phyloP scores from a whole-genome alignment of 2,888 invertebrate species.

The Platypus cylindrus region DNA sequence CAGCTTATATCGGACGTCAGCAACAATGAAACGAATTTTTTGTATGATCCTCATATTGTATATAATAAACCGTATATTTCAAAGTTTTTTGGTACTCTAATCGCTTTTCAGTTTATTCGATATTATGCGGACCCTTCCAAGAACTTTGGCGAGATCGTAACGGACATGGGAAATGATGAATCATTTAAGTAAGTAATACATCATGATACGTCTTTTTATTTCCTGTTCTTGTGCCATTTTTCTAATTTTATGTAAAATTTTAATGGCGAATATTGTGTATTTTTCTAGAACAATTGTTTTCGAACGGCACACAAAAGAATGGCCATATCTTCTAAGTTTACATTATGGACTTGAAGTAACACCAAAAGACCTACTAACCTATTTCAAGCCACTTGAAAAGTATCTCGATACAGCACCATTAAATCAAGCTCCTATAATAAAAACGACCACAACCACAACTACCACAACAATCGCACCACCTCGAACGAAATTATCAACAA shows the following conservation, averaged over 20 bases:
- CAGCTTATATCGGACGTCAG: constrained; percentile 35
- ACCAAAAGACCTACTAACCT: constrained; percentile 40
- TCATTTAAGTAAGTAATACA: constrained; percentile 20
- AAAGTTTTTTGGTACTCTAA: constrained; percentile 43
- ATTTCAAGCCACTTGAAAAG: constrained; percentile 42
- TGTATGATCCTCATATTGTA: constrained; percentile 40
- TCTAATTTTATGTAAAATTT: background rate
- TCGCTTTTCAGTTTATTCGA: constrained; percentile 46
- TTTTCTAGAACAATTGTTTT: constrained; percentile 27
- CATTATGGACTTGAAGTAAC: constrained; percentile 38
- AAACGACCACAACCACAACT: constrained; percentile 14
- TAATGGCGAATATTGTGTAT: too few relatives aligned
- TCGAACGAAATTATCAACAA: constrained; percentile 6
- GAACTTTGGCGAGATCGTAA: constrained; percentile 10
- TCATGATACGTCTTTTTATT: background rate
- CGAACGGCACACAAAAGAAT: constrained; percentile 33
- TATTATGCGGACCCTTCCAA: constrained; percentile 18
- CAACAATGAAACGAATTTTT: constrained; percentile 38
- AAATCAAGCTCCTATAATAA: constrained; percentile 15
- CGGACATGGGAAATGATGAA: constrained; percentile 19
- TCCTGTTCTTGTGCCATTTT: background rate
- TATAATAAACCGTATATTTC: constrained; percentile 43
- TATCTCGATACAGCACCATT: constrained; percentile 40
- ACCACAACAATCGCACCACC: constrained; percentile 12
- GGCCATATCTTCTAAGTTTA: constrained; percentile 40